These are phyloP conservation scores for Psylliodes chrysocephalus DNA, from an alignment of 2,888 invertebrate genomes.

Conservation along the genomic window DNA sequence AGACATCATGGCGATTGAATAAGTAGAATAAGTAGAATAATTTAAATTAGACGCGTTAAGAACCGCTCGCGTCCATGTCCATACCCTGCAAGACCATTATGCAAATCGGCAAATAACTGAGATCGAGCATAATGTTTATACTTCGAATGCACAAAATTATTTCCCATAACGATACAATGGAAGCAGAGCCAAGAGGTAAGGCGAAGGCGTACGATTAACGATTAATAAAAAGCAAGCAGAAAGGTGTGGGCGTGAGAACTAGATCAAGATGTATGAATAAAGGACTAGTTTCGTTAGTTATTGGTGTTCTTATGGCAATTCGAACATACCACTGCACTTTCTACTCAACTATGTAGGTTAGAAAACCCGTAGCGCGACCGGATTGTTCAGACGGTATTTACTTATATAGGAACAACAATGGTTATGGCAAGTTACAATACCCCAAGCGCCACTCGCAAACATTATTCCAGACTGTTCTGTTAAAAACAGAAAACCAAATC, in stretches of 20 bases:
- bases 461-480: no score
- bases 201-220: no score
- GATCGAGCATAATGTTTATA: conserved; percentile 16
- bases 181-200: conserved; percentile 15
- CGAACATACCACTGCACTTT: conserved; percentile 52
- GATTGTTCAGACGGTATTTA: conserved; percentile 38
- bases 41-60: not conserved
- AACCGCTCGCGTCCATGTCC: not conserved
- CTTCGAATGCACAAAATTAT: conserved; percentile 26
- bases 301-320: conserved; percentile 39
- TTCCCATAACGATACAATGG: conserved; percentile 25
- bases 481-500: no score
- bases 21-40: not conserved
- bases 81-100: not conserved
- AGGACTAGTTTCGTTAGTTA: conserved; percentile 40
- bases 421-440: conserved; percentile 39
- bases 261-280: conserved; percentile 41
- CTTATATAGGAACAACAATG: conserved; percentile 38
- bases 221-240: conserved; percentile 20
- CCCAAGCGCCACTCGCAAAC: conserved; percentile 37
- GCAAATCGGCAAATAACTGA: conserved; percentile 17
- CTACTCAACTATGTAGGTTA: conserved; percentile 60
- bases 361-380: conserved; percentile 51
- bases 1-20: no score
- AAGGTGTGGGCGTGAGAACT: conserved; percentile 46